These are phyloP conservation scores for Chloroceryle aenea DNA, from an alignment of 2,113 vertebrate species.

Conservation along the genomic window DNA sequence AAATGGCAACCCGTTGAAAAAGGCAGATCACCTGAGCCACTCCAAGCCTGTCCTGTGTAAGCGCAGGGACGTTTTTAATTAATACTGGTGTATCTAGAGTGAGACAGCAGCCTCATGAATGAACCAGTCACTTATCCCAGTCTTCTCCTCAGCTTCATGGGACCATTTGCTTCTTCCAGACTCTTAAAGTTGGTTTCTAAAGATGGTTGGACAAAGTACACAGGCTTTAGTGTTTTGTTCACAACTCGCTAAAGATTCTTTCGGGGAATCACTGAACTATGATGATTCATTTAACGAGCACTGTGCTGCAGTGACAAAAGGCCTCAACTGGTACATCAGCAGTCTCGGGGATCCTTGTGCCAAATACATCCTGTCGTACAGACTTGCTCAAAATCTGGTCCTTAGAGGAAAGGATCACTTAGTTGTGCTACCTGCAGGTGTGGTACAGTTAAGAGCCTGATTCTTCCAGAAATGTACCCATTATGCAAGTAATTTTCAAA, in stretches of 20 bases:
- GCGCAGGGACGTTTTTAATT: background rate
- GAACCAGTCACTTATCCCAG: background rate
- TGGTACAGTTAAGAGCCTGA: background rate
- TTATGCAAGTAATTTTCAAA: background rate
- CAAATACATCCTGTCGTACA: background rate
- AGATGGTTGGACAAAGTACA: background rate
- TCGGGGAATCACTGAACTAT: background rate
- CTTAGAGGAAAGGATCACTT: background rate
- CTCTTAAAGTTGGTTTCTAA: background rate
- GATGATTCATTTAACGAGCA: background rate
- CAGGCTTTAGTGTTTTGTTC: background rate
- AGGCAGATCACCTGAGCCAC: background rate
- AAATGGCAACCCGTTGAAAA: background rate
- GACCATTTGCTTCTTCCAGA: background rate
- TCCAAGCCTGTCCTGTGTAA: background rate
- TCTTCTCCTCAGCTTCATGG: background rate
- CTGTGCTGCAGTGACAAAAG: background rate
- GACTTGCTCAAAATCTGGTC: background rate
- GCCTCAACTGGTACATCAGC: background rate
- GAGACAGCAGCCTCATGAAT: background rate
- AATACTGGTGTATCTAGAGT: background rate
- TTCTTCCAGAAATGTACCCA: background rate
- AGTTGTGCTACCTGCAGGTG: background rate
- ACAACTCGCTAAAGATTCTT: background rate
- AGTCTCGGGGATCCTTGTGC: background rate